These are phyloP conservation scores for Heliconius aoede DNA, from an alignment of 2,888 invertebrate genomes.

Conservation along the genomic window DNA sequence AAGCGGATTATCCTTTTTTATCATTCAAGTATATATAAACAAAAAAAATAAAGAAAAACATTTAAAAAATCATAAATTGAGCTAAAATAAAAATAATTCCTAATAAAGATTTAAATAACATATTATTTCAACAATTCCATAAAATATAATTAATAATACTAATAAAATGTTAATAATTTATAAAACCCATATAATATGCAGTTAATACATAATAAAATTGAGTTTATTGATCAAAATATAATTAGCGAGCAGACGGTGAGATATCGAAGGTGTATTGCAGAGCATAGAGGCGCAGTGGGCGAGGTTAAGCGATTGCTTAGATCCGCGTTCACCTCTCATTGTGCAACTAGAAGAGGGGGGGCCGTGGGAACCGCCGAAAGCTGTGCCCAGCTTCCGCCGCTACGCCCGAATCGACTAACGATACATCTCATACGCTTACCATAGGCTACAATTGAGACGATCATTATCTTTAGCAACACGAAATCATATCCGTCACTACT, in stretches of 20 bases:
- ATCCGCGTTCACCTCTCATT: constrained; percentile 84
- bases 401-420: constrained; percentile 75
- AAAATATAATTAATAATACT: constrained; percentile 7
- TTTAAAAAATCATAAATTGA: not conserved
- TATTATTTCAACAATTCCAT: not conserved
- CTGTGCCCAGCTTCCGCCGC: constrained; percentile 80
- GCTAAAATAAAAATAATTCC: not conserved
- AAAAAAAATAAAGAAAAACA: not conserved
- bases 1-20: not conserved
- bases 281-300: constrained; percentile 73
- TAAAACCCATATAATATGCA: not conserved
- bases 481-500: constrained; percentile 66
- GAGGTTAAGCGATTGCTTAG: constrained; percentile 84
- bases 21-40: not conserved
- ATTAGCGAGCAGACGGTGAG: constrained; percentile 51
- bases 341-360: constrained; percentile 69
- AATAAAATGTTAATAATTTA: not conserved
- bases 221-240: constrained; percentile 36
- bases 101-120: not conserved
- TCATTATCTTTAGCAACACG: constrained; percentile 72
- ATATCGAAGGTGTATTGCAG: constrained; percentile 54
- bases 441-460: constrained; percentile 71
- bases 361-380: constrained; percentile 83
- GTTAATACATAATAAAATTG: constrained; percentile 14
- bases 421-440: constrained; percentile 68